phyloP scores from a whole-genome alignment of 2,888 invertebrate species.

The Eretmocerus hayati region DNA sequence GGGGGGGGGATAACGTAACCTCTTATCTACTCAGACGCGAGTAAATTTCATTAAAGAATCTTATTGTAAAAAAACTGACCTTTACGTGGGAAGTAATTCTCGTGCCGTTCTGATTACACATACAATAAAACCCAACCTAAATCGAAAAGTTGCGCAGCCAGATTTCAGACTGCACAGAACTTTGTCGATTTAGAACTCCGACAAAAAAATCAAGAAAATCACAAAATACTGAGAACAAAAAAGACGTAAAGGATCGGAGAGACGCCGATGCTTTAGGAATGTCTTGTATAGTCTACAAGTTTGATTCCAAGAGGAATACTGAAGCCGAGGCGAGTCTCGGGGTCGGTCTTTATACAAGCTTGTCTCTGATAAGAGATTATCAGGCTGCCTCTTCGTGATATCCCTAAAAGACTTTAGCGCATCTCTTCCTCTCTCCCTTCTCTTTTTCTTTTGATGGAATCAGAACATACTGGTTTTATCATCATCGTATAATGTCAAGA shows the following conservation, averaged over 20 bases:
- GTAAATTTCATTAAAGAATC: too few relatives aligned
- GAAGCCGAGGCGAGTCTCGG: constrained; percentile 35
- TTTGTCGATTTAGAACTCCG: not conserved
- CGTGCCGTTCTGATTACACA: constrained; percentile 50
- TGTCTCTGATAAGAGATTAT: too few relatives aligned
- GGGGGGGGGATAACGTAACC: too few relatives aligned
- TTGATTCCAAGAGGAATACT: constrained; percentile 35
- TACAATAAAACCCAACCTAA: constrained; percentile 28
- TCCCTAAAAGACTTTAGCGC: too few relatives aligned
- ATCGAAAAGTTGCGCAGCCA: constrained; percentile 15
- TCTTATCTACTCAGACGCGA: too few relatives aligned
- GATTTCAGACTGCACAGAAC: constrained; percentile 8
- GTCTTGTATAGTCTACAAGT: too few relatives aligned
- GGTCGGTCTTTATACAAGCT: constrained; percentile 42
- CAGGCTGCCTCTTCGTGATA: too few relatives aligned
- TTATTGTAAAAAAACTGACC: too few relatives aligned
- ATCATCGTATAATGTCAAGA: too few relatives aligned
- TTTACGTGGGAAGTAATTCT: constrained; percentile 58
- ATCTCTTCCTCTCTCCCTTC: too few relatives aligned
- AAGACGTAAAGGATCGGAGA: not conserved
- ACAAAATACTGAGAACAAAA: not conserved
- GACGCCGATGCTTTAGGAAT: constrained; percentile 18
- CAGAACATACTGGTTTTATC: too few relatives aligned
- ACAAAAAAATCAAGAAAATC: not conserved
- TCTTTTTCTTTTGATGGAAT: too few relatives aligned